Percentiles rank a stretch among this genome's conserved stretches.
Evolutionary conservation across 2,113 vertebrate genomes (phyloP).

Genomic region (Cisticola juncidis): DNA sequence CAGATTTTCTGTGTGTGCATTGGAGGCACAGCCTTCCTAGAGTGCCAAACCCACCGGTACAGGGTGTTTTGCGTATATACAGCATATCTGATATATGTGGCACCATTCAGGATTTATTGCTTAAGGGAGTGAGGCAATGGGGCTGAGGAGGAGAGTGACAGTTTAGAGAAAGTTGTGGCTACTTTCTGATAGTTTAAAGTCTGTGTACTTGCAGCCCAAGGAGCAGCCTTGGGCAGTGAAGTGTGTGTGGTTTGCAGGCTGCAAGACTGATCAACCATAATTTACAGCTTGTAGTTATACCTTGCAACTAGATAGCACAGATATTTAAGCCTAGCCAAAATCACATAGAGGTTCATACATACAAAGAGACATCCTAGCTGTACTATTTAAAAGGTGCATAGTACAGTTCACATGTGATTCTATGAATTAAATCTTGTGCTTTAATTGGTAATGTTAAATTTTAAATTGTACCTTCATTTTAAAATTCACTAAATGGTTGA

Average conservation of each 20-base stretch:
- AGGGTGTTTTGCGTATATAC: background rate
- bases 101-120: background rate
- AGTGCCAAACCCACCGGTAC: rapidly evolving
- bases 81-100: background rate
- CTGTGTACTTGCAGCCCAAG: background rate
- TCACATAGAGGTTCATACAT: rapidly evolving
- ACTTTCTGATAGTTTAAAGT: background rate
- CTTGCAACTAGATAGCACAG: background rate
- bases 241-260: background rate
- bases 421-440: background rate
- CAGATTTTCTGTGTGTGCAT: background rate
- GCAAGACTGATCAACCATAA: background rate
- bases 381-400: background rate
- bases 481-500: background rate
- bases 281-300: background rate
- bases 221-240: background rate
- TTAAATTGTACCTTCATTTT: background rate
- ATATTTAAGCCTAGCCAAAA: background rate
- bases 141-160: background rate
- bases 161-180: background rate
- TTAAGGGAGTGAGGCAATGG: rapidly evolving
- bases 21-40: background rate
- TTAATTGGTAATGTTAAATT: background rate
- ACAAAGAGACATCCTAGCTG: background rate
- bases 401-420: background rate